Conservation (phyloP, 2,113 vertebrate species). For the Rissa tridactyla region DNA sequence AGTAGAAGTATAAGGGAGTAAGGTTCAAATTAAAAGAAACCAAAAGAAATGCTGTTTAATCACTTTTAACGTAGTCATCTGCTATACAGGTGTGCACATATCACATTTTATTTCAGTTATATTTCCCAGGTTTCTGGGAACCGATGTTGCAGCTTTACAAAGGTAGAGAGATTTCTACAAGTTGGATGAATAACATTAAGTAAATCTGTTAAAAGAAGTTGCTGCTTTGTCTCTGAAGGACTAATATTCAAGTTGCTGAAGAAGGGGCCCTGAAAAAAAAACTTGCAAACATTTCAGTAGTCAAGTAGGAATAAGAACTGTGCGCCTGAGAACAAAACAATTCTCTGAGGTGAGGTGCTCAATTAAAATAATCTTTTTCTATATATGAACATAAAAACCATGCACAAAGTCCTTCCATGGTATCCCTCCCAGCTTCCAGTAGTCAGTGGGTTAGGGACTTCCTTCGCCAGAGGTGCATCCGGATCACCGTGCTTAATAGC, state of each 20-base stretch:
- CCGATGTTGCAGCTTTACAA: slow-evolving; percentile 27
- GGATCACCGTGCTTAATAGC: background rate
- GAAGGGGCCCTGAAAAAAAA: background rate
- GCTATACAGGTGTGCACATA: slow-evolving; percentile 75
- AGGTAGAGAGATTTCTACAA: slow-evolving; percentile 19
- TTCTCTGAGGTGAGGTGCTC: background rate
- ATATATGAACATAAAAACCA: background rate
- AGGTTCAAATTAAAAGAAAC: slow-evolving; percentile 63
- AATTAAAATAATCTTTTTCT: background rate
- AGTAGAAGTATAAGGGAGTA: slow-evolving; percentile 29
- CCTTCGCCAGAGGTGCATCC: background rate
- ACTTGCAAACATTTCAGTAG: background rate
- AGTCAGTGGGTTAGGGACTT: slow-evolving; percentile 11
- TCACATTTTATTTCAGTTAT: slow-evolving; percentile 64
- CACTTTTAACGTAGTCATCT: slow-evolving; percentile 72
- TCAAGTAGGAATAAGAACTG: background rate
- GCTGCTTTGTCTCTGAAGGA: slow-evolving; percentile 24
- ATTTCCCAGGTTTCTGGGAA: slow-evolving; percentile 55
- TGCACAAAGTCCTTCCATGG: background rate
- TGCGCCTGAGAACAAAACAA: background rate
- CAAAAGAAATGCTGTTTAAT: slow-evolving; percentile 50
- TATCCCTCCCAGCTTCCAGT: slow-evolving; percentile 6
- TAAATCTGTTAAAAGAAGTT: slow-evolving; percentile 28
- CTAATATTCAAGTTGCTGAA: background rate
- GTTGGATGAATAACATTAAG: background rate